A percentile compares a stretch with the other conserved stretches of the same genome.
phyloP scores from a whole-genome alignment of 2,113 vertebrate genomes.

The Sclerurus mexicanus region DNA sequence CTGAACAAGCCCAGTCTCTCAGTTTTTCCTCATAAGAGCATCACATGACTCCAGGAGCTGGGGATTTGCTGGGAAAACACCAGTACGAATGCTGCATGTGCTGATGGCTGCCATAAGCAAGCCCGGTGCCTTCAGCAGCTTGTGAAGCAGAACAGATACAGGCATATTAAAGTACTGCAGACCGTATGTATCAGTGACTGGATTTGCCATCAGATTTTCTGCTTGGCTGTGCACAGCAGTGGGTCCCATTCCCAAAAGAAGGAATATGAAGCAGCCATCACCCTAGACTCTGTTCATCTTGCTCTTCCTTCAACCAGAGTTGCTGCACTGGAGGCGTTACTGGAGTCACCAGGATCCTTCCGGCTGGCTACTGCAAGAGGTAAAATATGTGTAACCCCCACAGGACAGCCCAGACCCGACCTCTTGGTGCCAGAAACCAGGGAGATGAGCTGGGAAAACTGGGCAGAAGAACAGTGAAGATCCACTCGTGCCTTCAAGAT shows the following conservation, averaged over 20 bases:
- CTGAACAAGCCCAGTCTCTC: background rate
- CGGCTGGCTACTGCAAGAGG: background rate
- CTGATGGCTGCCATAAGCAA: rapidly evolving
- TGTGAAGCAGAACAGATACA: background rate
- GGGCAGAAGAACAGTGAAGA: background rate
- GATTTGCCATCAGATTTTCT: background rate
- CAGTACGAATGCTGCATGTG: rapidly evolving
- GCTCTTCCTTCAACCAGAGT: rapidly evolving
- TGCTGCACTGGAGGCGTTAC: background rate
- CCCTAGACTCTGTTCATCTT: rapidly evolving
- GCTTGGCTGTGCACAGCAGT: background rate
- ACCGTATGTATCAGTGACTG: rapidly evolving
- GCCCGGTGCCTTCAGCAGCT: background rate
- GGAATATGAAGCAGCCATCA: background rate
- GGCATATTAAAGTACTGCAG: background rate
- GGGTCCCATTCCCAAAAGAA: background rate
- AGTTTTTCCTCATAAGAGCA: background rate
- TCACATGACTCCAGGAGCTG: background rate
- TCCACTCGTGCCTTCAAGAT: background rate
- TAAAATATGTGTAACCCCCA: background rate
- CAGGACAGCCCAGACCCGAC: background rate
- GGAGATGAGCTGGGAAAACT: background rate
- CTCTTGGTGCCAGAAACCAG: background rate
- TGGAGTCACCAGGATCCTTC: background rate
- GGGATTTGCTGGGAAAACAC: background rate